phyloP scores from a whole-genome alignment of 2,113 vertebrate species.

The Otolemur garnettii region DNA sequence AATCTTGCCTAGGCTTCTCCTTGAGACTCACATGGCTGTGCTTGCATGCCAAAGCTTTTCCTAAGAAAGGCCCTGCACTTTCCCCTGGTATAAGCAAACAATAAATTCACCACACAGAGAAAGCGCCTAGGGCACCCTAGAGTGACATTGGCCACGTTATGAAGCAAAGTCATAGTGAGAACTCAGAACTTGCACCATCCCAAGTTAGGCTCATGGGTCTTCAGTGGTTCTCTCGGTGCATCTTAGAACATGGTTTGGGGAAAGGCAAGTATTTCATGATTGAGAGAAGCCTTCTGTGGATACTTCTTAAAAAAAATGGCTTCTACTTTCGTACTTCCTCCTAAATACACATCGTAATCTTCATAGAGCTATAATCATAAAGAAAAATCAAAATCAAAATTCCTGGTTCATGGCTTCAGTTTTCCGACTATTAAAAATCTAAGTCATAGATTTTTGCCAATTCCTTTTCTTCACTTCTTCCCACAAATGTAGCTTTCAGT shows the following conservation, averaged over 20 bases:
- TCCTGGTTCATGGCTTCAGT: background rate
- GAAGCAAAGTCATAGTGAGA: background rate
- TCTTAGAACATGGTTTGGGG: background rate
- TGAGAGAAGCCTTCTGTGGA: background rate
- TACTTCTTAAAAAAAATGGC: background rate
- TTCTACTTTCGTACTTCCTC: background rate
- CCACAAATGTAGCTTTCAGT: background rate
- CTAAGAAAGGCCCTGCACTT: background rate
- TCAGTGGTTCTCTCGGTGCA: background rate
- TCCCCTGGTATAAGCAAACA: background rate
- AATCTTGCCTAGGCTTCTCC: slow-evolving; percentile 40
- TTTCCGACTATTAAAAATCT: background rate
- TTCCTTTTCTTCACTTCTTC: background rate
- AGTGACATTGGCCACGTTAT: accelerated
- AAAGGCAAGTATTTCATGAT: background rate
- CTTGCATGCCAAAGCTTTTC: background rate
- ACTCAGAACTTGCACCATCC: background rate
- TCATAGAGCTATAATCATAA: background rate
- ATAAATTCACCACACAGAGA: background rate
- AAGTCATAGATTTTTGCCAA: background rate
- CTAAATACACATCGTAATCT: background rate
- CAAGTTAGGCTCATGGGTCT: accelerated
- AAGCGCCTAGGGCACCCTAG: background rate
- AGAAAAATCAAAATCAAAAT: background rate
- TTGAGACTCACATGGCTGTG: background rate